Evolutionary conservation across 2,797 vertebrate species (phyloP), one percentile per base, ranked within the genome.

Genomic region (Coranthus polyacanthus): DNA sequence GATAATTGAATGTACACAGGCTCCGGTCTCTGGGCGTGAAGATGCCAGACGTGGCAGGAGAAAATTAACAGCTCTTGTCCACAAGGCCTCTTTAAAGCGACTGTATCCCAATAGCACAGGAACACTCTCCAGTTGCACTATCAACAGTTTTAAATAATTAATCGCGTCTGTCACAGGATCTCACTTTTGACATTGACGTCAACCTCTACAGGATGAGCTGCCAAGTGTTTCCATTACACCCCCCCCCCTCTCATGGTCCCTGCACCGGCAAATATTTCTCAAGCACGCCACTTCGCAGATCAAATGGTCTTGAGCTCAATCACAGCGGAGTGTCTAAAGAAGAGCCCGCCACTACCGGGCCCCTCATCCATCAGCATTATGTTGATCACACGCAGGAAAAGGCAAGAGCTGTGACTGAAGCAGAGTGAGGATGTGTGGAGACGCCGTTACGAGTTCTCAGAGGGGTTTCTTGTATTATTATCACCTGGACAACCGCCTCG

Each of bases 131-230:
- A 38, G 87, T 90, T 92, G 73, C 89, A 85, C 85, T 49, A 84
- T 88, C 89, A 91, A 90, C 89, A 89, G 20, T 82, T 81, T 82
- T 93, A 84, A 92, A 94, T 94, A 89, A 91, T 94, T 94, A 92
- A 94, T 91, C 32, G 15, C 24, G 62, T 67, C 89, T 84, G 92
- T 89, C 90, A 92, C 81, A 55, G 78, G 91, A 93, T 89, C 90
- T 76, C 72, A 75, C 88, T 80, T 88, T 88, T 92, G 89, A 92
- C 92, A 85, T 92, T 92, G 90, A 89, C 81, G 58, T 73, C 90
- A 85, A 90, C 89, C 87, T 89, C 79, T 74, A 26, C 70, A 47
- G 26, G 32, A 75, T n/a, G 58, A 75, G 75, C 78, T 76, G 80
- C 75, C 58, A 50, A 88, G 80, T 81, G 84, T 82, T 87, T 83